These are phyloP conservation scores for Eriocheir sinensis DNA, from an alignment of 1,140 invertebrate species.

Conservation along the genomic window DNA sequence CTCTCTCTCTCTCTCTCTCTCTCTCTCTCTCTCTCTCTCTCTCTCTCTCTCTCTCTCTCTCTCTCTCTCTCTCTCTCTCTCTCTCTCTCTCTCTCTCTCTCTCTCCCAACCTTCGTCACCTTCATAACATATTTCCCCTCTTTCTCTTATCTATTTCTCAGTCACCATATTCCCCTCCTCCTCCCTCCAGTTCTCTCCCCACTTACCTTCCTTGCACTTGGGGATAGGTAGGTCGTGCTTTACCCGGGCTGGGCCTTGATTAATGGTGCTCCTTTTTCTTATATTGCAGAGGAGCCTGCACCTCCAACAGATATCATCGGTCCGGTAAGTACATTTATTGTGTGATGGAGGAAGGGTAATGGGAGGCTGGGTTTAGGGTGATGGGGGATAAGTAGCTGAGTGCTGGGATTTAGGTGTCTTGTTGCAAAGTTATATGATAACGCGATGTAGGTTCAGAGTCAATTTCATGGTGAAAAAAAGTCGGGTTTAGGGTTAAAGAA, in stretches of 20 bases:
- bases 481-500: too few relatives aligned
- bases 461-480: too few relatives aligned
- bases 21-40: not conserved
- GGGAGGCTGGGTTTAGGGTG: too few relatives aligned
- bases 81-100: constrained; percentile 31
- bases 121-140: not conserved
- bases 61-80: not conserved
- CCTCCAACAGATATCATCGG: constrained; percentile 52
- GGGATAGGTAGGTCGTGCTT: not conserved
- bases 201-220: not conserved
- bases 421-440: too few relatives aligned
- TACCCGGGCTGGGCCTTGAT: not conserved
- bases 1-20: not conserved
- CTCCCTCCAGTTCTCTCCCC: not conserved
- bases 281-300: constrained; percentile 56
- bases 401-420: too few relatives aligned
- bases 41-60: not conserved
- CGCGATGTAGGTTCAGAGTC: too few relatives aligned
- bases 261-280: constrained; percentile 39
- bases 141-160: not conserved
- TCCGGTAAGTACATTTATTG: constrained; percentile 47
- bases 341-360: not conserved
- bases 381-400: too few relatives aligned
- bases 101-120: not conserved
- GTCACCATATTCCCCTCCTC: not conserved